Conservation (phyloP, 2,888 invertebrate genomes). For the Lampropteryx suffumata region DNA sequence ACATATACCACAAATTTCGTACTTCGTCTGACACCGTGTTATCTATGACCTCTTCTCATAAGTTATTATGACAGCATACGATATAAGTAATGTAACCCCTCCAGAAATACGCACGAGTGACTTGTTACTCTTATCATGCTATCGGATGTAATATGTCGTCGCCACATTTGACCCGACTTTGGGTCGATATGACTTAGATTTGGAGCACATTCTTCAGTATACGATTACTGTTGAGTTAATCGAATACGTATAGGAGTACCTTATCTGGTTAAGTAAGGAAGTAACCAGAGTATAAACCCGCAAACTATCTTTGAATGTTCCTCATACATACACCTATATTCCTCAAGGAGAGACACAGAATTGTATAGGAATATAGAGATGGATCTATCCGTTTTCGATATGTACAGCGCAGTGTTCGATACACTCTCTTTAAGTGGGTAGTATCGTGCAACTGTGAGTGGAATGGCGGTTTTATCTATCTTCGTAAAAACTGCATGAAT, state of each 20-base stretch:
- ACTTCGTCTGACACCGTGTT: constrained; percentile 46
- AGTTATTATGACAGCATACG: constrained; percentile 45
- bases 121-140: constrained; percentile 49
- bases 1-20: constrained; percentile 21
- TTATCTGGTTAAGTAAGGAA: no score
- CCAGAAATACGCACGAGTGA: constrained; percentile 53
- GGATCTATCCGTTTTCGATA: no score
- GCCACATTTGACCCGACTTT: constrained; percentile 53
- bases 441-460: background rate
- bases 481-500: constrained; percentile 3
- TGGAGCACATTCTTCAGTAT: constrained; percentile 22
- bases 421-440: background rate
- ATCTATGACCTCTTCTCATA: constrained; percentile 59
- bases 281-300: background rate
- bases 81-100: constrained; percentile 41
- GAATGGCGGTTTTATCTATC: background rate
- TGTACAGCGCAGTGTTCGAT: background rate
- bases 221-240: no score
- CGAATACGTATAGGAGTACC: no score
- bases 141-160: constrained; percentile 54
- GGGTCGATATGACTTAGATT: constrained; percentile 47
- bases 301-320: background rate
- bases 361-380: no score
- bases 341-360: no score
- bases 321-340: background rate